Evolutionary conservation across 2,888 invertebrate species (phyloP), one percentile per base, ranked within the genome.

Genomic region (Dryobota labecula): DNA sequence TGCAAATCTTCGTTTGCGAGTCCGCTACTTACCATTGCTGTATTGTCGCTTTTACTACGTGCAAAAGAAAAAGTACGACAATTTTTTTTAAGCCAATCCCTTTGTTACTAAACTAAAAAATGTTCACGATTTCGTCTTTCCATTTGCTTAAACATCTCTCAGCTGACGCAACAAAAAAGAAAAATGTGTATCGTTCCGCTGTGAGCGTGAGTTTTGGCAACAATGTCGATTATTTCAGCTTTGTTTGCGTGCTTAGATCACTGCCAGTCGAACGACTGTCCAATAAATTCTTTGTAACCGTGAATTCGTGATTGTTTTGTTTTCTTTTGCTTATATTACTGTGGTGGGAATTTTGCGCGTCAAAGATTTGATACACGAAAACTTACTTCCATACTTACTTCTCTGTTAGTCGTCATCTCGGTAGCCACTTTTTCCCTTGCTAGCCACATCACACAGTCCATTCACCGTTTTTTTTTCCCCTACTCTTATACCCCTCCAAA

Each of bases 151-250:
- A 45, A 47, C 64, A 36, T 54, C 38, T 56, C 41, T 45, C 15
- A 41, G 24, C 56, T 63, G 57, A 38, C 49, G 53, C 20, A 51
- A 74, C 9, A 13, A 13, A 56, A 64, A 41, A 67, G 9, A n/a
- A 69, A 66, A 73, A 71, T 76, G 56, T 60, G 69, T 71, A 68
- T 54, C 47, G 41, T 64, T 69, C 18, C 72, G 72, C 62, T 58
- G 70, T 61, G 73, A 70, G 71, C 74, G 61, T 63, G 83, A 65
- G 67, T 80, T 85, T 82, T 83, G 85, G 85, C 83, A 83, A 73
- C 70, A 68, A 67, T 60, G 63, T 51, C 73, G 60, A 68, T 69
- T 75, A 80, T 73, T 70, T 61, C 36, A 74, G 61, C 63, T 69
- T 83, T 79, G 77, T 72, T 84, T 45, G 63, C 77, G 72, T 76